Base-by-base conservation (phyloP, 2,113 vertebrate genomes). In the Dendropsophus ebraccatus region DNA sequence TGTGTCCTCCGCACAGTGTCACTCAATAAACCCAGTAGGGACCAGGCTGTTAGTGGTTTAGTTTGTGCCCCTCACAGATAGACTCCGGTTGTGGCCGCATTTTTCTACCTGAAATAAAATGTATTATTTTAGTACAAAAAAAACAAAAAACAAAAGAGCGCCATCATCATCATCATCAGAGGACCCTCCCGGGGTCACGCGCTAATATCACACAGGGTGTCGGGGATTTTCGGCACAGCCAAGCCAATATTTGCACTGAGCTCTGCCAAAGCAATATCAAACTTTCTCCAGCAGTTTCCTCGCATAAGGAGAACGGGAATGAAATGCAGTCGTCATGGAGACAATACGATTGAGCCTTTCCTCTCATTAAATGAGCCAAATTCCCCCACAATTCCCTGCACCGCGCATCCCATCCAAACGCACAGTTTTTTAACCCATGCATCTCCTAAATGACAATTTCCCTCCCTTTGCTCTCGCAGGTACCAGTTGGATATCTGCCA, bases 11-110 rank as follows among this genome's bases (percentile, higher is more conserved):
- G 25, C 25, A 30, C 73, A 14, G 10, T 52, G 47, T 28, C 67
- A 41, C 41, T 28, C 0, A 17, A 50, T 76, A 50, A 52, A 8
- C 45, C 72, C 23, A 4, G 8, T 16, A 23, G 5, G 25, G 77
- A 25, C 10, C 32, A 19, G 69, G 67, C 28, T 19, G 60, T 86
- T 86, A 87, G 77, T 87, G 7, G 77, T 81, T 86, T 86, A 86
- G 84, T 86, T 76, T 35, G 65, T 69, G 65, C 14, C 32, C 30
- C 65, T 69, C 17, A 32, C 62, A 19, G 5, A 19, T 28, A 69
- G 65, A 35, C 17, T 8, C 17, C 16, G 21, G 7, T 72, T n/a
- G n/a, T n/a, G n/a, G n/a, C n/a, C n/a, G n/a, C n/a, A n/a, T n/a
- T 9, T 17, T 28, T 72, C 41, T 45, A 74, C 37, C 72, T 74